Conservation (phyloP, 2,888 invertebrate species). For the Cyclophora albipunctata region DNA sequence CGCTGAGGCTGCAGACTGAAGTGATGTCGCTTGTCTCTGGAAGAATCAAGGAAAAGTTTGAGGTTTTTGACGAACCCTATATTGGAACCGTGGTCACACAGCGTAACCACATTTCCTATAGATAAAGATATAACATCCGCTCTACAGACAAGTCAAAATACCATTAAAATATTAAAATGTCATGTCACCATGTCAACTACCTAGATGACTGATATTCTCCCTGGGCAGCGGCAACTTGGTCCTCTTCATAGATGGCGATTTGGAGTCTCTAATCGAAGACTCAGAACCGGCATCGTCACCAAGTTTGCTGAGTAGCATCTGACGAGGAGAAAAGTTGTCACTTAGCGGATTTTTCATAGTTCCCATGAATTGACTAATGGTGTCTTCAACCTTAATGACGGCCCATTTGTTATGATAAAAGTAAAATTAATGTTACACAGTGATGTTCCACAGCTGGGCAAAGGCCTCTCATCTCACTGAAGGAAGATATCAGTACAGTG, state of each 20-base stretch:
- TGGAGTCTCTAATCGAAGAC: slow-evolving; percentile 51
- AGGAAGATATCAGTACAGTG: no score
- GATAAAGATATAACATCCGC: no score
- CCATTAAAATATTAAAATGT: no score
- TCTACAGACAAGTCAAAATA: no score
- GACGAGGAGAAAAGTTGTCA: slow-evolving; percentile 5
- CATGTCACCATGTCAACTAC: slow-evolving; percentile 23
- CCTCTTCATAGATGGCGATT: slow-evolving; percentile 51
- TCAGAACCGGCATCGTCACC: slow-evolving; percentile 77
- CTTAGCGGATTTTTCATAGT: not conserved
- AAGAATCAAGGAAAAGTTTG: slow-evolving; percentile 4
- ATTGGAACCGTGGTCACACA: not conserved
- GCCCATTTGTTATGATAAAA: no score
- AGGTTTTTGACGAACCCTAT: not conserved
- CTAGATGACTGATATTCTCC: slow-evolving; percentile 76
- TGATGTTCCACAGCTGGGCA: not conserved
- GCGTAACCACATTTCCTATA: no score
- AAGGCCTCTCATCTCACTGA: no score
- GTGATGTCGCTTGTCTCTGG: slow-evolving; percentile 83
- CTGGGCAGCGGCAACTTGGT: slow-evolving; percentile 66
- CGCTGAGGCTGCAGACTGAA: slow-evolving; percentile 82
- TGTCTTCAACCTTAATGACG: no score
- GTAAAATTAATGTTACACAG: no score
- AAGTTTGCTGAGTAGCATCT: slow-evolving; percentile 81
- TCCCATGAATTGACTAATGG: no score